phyloP scores from a whole-genome alignment of 92 coral and sea anemone species.

The Zoanthus gigantus region DNA sequence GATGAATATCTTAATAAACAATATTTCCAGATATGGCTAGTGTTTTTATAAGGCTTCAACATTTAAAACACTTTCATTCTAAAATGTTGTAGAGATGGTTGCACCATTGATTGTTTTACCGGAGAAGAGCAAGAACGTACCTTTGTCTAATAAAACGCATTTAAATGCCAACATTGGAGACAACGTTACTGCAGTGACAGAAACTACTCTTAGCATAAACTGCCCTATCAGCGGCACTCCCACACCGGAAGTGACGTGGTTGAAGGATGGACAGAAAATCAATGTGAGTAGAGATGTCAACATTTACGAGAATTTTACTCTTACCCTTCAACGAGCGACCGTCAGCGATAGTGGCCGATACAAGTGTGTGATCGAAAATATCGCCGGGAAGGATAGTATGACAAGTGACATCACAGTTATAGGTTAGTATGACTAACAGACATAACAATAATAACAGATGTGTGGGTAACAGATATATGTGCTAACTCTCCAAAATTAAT shows the following conservation, averaged over 20 bases:
- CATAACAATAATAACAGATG: too few relatives aligned
- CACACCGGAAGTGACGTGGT: constrained; percentile 71
- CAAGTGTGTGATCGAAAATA: constrained; percentile 69
- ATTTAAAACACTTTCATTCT: neutral
- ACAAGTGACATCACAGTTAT: constrained; percentile 52
- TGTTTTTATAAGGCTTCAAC: too few relatives aligned
- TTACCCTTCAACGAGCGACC: constrained; percentile 52
- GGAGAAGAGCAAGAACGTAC: constrained; percentile 40
- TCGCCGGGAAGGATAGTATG: constrained; percentile 67
- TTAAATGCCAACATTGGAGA: constrained; percentile 69
- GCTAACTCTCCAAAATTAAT: too few relatives aligned
- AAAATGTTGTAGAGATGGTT: constrained; percentile 1
- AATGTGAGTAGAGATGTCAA: constrained; percentile 36
- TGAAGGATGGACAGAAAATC: constrained; percentile 63
- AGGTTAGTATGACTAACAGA: constrained; percentile 43
- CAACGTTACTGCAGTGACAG: constrained; percentile 67
- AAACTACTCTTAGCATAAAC: constrained; percentile 61
- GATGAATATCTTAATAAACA: too few relatives aligned
- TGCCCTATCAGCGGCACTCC: constrained; percentile 76
- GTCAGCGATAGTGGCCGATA: constrained; percentile 65
- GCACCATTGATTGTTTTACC: constrained; percentile 54
- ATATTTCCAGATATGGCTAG: too few relatives aligned
- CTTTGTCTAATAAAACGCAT: constrained; percentile 63
- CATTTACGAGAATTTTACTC: constrained; percentile 57
- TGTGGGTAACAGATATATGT: too few relatives aligned